Base-by-base conservation (phyloP, 2,888 invertebrate species). In the Himalopsyche japonica region DNA sequence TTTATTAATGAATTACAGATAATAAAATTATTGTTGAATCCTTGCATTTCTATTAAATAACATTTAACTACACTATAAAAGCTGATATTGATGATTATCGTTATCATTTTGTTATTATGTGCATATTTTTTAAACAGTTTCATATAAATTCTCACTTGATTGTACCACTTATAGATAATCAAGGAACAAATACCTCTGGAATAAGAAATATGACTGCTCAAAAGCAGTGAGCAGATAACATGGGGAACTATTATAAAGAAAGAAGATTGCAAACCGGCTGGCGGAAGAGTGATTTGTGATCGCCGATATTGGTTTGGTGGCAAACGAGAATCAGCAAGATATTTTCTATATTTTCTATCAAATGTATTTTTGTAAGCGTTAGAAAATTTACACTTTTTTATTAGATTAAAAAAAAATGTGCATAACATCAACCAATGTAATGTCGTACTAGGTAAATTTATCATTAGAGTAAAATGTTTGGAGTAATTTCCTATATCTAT, bases 131-230 rank as follows among this genome's bases (percentile, higher is more conserved):
- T 43, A 15, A 43, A 3, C 43, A 43, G 1, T 43, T 15, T 12
- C 15, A 15, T 43, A 15, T 43, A 43, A 43, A 43, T 43, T 43
- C 43, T 43, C 79, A 37, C 18, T 78, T 79, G 64, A 70, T 84
- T 87, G 88, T 88, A 87, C 20, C 89, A 87, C 94, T 94, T 87
- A 93, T 43, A 96, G 95, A 94, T 95, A 88, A 95, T 95, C 82
- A 93, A 92, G 90, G 95, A 95, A 88, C 95, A 95, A 90, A 95
- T 95, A 90, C 95, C 95, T 85, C 90, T 95, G 91, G 95, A 95
- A 89, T 95, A 57, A 57, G 24, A 57, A 57, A n/a, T 57, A 8
- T 20, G 24, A 6, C 57, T 24, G 24, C 24, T 57, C 57, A 7
- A 10, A 20, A 57, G 8, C 3, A 24, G 57, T 57, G 90, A 93